Conservation (phyloP, 1,140 invertebrate species). For the Magallana ariakensis region DNA sequence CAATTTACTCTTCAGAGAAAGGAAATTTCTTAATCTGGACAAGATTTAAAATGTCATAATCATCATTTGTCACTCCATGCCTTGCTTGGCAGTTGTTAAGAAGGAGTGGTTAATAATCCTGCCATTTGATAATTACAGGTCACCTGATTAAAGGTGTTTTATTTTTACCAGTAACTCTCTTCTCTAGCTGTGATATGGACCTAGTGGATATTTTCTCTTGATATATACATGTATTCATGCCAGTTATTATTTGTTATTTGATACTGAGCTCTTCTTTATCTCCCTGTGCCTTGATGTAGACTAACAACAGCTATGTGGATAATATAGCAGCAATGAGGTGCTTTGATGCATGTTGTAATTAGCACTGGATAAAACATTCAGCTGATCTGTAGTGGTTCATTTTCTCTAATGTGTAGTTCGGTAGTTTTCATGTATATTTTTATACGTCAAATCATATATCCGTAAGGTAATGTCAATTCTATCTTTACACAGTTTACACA, state of each 20-base stretch:
- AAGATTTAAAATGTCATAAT: no score
- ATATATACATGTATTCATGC: not conserved
- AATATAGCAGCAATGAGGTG: not conserved
- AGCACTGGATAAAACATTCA: not conserved
- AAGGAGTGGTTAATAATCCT: no score
- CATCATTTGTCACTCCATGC: no score
- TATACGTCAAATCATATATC: not conserved
- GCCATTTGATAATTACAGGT: no score
- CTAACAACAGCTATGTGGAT: not conserved
- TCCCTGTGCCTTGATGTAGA: conserved; percentile 20
- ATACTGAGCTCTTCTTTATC: not conserved
- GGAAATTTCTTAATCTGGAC: no score
- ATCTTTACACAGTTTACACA: not conserved
- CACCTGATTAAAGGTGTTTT: no score
- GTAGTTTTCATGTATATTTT: not conserved
- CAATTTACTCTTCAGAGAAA: no score
- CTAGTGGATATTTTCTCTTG: conserved; percentile 14
- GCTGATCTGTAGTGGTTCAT: not conserved
- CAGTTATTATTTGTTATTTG: conserved; percentile 1
- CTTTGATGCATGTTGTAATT: not conserved
- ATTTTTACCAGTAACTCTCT: conserved; percentile 12
- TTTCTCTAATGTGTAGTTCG: not conserved
- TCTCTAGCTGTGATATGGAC: conserved; percentile 25
- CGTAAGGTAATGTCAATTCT: not conserved
- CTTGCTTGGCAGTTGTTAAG: no score